phyloP scores from a whole-genome alignment of 1,140 invertebrate species.

The Drosophila asahinai region DNA sequence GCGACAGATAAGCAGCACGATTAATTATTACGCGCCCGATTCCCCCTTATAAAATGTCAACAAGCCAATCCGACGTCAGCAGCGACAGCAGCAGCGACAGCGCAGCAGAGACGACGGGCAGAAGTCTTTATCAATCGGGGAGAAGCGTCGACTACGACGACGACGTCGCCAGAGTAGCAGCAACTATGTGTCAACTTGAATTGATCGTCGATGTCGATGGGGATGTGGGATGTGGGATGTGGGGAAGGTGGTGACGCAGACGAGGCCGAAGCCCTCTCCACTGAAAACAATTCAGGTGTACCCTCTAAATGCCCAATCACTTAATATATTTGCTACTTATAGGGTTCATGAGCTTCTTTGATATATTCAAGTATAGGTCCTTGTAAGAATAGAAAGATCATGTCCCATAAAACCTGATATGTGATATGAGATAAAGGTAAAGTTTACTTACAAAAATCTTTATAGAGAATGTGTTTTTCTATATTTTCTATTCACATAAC shows the following conservation, averaged over 20 bases:
- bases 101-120: not conserved
- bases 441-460: no score
- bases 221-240: not conserved
- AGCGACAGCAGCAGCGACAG: conserved; percentile 2
- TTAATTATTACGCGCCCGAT: conserved; percentile 31
- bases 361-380: not conserved
- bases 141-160: conserved; percentile 10
- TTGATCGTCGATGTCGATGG: conserved; percentile 62
- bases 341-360: not conserved
- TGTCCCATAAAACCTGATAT: no score
- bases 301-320: not conserved
- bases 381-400: no score
- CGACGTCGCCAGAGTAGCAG: not conserved
- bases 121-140: conserved; percentile 62
- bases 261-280: conserved; percentile 7
- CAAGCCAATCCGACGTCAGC: conserved; percentile 33
- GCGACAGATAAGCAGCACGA: conserved; percentile 63
- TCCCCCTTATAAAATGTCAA: conserved; percentile 52
- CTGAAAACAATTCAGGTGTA: not conserved
- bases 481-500: no score
- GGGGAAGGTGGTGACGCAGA: no score
- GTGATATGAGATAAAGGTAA: no score
- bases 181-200: conserved; percentile 53
- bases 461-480: no score
- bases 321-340: not conserved